phyloP scores from a whole-genome alignment of 2,888 invertebrate genomes.

The Hydroisotoma schaefferi region DNA sequence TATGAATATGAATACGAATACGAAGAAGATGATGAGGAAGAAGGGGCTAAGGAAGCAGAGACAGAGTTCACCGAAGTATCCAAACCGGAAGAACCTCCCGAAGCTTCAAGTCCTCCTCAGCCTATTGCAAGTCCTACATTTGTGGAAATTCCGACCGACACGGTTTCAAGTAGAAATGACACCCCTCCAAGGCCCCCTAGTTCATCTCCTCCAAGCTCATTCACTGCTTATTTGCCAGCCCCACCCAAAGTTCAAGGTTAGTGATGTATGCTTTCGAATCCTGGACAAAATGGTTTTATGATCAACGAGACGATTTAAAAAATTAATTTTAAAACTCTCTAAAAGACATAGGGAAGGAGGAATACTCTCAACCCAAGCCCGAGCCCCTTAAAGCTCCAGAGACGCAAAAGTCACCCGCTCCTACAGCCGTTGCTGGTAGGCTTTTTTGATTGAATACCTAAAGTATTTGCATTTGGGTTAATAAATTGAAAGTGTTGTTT shows the following conservation, averaged over 20 bases:
- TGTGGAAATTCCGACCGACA: no score
- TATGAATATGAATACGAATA: conserved; percentile 28
- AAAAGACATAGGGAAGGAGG: neutral
- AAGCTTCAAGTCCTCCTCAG: neutral
- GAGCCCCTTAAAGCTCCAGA: conserved; percentile 5
- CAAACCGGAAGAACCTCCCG: conserved; percentile 1
- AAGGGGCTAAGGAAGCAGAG: conserved; percentile 16
- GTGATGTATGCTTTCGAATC: no score
- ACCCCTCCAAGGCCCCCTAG: neutral
- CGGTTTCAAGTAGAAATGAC: no score
- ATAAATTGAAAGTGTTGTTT: conserved; percentile 3
- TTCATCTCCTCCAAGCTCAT: neutral
- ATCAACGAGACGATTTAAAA: no score
- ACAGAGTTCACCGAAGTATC: no score
- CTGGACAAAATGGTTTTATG: no score
- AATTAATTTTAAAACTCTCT: no score
- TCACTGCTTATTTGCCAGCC: neutral
- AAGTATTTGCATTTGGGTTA: neutral
- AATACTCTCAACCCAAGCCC: neutral
- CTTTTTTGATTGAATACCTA: neutral
- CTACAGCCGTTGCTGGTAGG: neutral
- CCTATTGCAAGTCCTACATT: neutral
- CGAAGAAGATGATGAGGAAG: conserved; percentile 17
- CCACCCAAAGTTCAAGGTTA: neutral
- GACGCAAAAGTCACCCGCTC: neutral